Base-by-base conservation (phyloP, 2,797 vertebrate genomes). In the Ispidina lecontei region DNA sequence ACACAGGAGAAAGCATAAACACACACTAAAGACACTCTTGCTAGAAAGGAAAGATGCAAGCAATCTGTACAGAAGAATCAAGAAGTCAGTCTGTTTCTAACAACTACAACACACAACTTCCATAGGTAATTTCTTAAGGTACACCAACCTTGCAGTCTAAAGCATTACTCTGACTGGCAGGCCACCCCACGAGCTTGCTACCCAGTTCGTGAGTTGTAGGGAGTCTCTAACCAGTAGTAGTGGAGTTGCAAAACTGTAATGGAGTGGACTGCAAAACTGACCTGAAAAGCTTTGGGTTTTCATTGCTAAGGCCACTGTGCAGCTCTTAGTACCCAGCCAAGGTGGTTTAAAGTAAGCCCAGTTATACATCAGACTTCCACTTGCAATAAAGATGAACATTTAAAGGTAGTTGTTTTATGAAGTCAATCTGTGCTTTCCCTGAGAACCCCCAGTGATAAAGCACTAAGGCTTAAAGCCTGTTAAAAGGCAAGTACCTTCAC, bases 1-100 rank as follows among this genome's bases (percentile, higher is more conserved):
- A 89, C 43, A 87, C 16, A 43, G 15, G 9, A 85, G 72, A 58
- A 93, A 77, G 79, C 76, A 89, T 43, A 80, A 85, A 77, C 46
- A 71, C 56, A 43, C 49, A 86, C 33, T 69, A 46, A 90, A 89
- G 1, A 4, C 3, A 14, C 3, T 33, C 72, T 54, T 71, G 26
- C 49, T 85, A 72, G 54, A 79, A 88, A 72, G 47, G 33, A 46
- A 56, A 91, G 49, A 65, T 46, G 54, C 26, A 46, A 82, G 76
- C 29, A 78, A 65, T n/a, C 29, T 1, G 0, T 10, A 69, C 10
- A 83, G 37, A 92, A 16, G 16, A 54, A 52, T 22, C 76, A 47
- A 33, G 44, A 52, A 79, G 41, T 10, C 75, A 29, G n/a, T 28
- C 37, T 63, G n/a, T 31, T 71, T 76, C 70, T 78, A 54, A 56